Evolutionary conservation across 2,888 invertebrate species (phyloP), one percentile per base, ranked within the genome.

Genomic region (Ophraella communa): DNA sequence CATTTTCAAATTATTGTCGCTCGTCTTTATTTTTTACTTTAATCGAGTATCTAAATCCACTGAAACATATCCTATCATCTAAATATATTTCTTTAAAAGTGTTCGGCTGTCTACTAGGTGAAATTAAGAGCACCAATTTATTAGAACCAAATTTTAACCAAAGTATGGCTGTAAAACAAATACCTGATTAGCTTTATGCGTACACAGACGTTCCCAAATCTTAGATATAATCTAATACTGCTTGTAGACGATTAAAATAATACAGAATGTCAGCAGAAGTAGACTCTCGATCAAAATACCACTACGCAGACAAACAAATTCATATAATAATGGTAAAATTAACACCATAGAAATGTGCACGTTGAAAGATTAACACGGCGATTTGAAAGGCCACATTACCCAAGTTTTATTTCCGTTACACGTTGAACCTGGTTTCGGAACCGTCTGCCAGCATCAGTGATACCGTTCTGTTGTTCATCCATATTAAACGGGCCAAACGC

Each of bases 391-490:
- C 79, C 78, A 76, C 77, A 67, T 70, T 70, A 65, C 66, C 71
- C 66, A 65, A 54, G 52, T 42, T 54, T 35, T 60, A 33, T 66
- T 60, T 72, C 71, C 0, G 77, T 85, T 89, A 92, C 75, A 92
- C 90, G 79, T 91, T 91, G 80, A 91, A 93, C 69, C 92, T 86
- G 61, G 91, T 91, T 84, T 99, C 98, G 0, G 95, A 94, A 24
- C 98, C 98, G 81, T 98, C 98, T 8, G 96, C 95, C 70, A 98
- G 85, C 91, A 98, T 94, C 18, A 98, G 85, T 0, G 96, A 94
- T 17, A 98, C 95, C 24, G 95, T 93, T 60, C 96, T 88, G 77
- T 94, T 92, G 80, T 95, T 95, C 66, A 96, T 94, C 98, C 98
- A 99, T 21, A 97, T 94, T 20, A 99, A 87, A 57, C 95, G 89